Evolutionary conservation across 2,888 invertebrate species (phyloP), one percentile per base, ranked within the genome.

Genomic region (Coenonympha glycerion): DNA sequence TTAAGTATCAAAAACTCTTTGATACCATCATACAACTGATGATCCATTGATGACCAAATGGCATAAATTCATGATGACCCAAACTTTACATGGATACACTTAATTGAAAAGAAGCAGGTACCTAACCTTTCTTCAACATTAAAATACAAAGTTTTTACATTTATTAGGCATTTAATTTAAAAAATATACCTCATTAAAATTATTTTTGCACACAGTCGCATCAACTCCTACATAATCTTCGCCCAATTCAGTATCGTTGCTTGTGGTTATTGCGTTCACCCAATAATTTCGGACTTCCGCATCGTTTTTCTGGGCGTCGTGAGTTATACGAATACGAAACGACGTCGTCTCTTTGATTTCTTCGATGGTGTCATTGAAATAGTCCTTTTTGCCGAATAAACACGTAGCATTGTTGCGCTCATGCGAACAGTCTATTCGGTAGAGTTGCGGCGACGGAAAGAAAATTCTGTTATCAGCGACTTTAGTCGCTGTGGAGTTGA

Each of bases 371-470:
- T 86, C 66, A 60, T 68, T 53, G 60, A 75, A 58, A 59, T 76
- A 65, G 65, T 78, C 60, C 66, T 76, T 60, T 60, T 70, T 70
- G 61, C 84, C 71, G 61, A 82, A 69, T 69, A 62, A 41, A 78
- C 88, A 73, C 65, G 80, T 62, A 49, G 78, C 60, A 79, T 83
- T 80, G 1, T 69, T 72, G 0, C 82, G 67, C 37, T 73, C 73
- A 44, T 80, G 63, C 11, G 59, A 63, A 65, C 87, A 71, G 59
- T 76, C 66, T 60, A 83, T 62, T 65, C 79, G 58, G 71, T 85
- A 90, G 11, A 91, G 66, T 18, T 84, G 81, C 4, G 88, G 84
- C 0, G 91, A 85, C 1, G 92, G 92, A 63, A 92, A 92, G 71
- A 89, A 92, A 55, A 90, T 80, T 48, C 80, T 71, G 30, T 73